These are phyloP conservation scores for Lophotriccus pileatus DNA, from an alignment of 2,797 vertebrate species.

Conservation along the genomic window DNA sequence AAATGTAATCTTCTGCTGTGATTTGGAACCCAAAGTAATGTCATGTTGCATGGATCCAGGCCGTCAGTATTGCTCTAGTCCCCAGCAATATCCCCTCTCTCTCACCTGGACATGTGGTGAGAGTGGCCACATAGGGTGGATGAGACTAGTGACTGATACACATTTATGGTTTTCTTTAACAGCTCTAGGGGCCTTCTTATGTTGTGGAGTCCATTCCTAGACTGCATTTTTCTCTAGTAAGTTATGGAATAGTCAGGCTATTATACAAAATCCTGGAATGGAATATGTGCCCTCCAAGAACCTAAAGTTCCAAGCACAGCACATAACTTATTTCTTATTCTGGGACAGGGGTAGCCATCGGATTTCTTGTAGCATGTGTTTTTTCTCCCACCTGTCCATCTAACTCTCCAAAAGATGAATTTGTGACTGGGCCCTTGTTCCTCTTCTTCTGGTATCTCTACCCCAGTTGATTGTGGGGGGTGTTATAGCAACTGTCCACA, in stretches of 20 bases:
- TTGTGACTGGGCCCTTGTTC: rapidly evolving
- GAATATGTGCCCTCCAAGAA: not conserved
- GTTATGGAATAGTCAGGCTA: not conserved
- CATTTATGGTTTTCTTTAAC: not conserved
- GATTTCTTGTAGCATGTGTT: not conserved
- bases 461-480: not conserved
- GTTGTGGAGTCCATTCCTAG: not conserved
- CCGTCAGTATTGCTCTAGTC: not conserved
- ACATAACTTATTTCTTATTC: not conserved
- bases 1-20: not conserved
- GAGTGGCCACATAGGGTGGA: rapidly evolving
- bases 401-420: not conserved
- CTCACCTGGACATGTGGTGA: not conserved
- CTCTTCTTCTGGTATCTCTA: not conserved
- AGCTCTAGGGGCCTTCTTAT: not conserved
- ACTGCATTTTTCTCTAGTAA: not conserved
- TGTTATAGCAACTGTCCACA: rapidly evolving
- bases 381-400: not conserved
- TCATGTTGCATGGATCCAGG: not conserved
- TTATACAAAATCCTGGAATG: not conserved
- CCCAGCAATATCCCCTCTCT: not conserved
- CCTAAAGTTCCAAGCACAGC: not conserved
- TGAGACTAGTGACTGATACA: not conserved
- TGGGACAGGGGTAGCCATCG: not conserved
- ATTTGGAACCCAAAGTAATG: not conserved